A percentile compares a stretch with the other conserved stretches of the same genome.
Conservation (phyloP, 2,113 vertebrate genomes). For the Miniopterus natalensis region DNA sequence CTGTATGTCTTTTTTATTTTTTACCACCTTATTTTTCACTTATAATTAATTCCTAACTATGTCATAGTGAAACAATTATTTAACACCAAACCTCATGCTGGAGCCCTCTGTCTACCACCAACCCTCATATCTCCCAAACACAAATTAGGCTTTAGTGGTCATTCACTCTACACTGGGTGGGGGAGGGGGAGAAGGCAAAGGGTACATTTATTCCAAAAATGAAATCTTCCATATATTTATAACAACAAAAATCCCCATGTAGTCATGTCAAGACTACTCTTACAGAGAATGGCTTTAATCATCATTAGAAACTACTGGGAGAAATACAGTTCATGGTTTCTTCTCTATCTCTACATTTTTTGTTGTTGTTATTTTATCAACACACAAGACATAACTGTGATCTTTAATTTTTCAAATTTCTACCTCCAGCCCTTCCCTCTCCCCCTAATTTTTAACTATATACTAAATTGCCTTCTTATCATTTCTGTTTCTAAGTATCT, state of each 20-base stretch:
- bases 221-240: background rate
- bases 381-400: background rate
- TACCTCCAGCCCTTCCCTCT: background rate
- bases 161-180: background rate
- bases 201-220: background rate
- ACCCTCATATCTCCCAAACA: background rate
- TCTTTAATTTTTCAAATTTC: slow-evolving; percentile 1
- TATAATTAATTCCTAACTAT: background rate
- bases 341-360: background rate
- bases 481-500: slow-evolving; percentile 24
- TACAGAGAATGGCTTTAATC: background rate
- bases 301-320: background rate
- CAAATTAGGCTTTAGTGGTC: background rate
- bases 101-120: background rate
- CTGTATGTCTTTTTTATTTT: background rate
- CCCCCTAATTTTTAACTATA: background rate
- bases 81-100: background rate
- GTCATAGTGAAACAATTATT: background rate
- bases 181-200: accelerated
- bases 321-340: background rate
- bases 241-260: background rate
- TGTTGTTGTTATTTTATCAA: background rate
- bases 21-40: background rate
- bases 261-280: background rate
- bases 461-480: background rate